A percentile compares a stretch with the other conserved stretches of the same genome.
Conservation (phyloP, 1,140 invertebrate genomes). For the Pseudomyrmex concolor region DNA sequence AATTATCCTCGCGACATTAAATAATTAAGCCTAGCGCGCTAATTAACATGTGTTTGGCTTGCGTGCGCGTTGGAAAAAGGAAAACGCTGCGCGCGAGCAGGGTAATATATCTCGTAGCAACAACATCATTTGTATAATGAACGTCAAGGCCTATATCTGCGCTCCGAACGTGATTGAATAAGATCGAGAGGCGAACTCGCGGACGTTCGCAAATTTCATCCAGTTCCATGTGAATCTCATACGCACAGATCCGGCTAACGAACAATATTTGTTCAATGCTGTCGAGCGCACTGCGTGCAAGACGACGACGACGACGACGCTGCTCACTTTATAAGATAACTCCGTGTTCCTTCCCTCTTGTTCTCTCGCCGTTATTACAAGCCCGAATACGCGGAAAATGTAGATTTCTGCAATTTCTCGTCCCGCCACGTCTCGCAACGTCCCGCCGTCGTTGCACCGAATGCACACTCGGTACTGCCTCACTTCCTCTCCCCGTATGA, state of each 20-base stretch:
- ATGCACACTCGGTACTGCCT: constrained; percentile 32
- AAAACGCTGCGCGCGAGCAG: not conserved
- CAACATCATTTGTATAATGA: constrained; percentile 23
- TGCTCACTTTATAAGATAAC: constrained; percentile 35
- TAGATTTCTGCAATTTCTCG: constrained; percentile 48
- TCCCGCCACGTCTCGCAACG: constrained; percentile 32
- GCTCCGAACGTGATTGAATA: not conserved
- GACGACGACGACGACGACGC: not conserved
- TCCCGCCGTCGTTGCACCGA: constrained; percentile 16
- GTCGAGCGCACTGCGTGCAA: not conserved
- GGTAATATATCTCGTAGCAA: constrained; percentile 2
- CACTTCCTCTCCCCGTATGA: not conserved
- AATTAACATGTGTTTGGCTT: constrained; percentile 16
- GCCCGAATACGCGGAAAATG: constrained; percentile 39
- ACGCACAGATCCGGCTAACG: not conserved
- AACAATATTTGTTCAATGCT: not conserved
- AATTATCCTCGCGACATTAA: constrained; percentile 25
- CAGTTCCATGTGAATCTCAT: not conserved
- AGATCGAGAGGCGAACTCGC: not conserved
- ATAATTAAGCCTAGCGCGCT: constrained; percentile 34
- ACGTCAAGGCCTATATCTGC: not conserved
- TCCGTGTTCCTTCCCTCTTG: not conserved
- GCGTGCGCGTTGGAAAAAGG: not conserved
- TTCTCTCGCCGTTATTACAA: constrained; percentile 18
- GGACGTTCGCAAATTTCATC: not conserved